A percentile compares a stretch with the other conserved stretches of the same genome.
Evolutionary conservation across 2,888 invertebrate genomes (phyloP).

Genomic region (Parnassius smintheus): DNA sequence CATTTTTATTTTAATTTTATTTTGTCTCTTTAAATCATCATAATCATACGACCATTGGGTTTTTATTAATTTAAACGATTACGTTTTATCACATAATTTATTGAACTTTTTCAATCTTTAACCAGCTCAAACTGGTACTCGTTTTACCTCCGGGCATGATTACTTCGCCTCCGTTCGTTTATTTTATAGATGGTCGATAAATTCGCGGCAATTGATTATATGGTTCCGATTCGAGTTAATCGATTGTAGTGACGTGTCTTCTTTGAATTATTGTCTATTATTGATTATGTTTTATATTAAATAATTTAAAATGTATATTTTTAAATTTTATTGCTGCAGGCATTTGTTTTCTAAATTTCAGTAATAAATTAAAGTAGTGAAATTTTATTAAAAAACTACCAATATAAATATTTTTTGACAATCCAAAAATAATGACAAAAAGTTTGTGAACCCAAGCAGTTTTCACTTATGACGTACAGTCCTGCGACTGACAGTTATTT

Average conservation of each 20-base stretch:
- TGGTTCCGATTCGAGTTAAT: conserved; percentile 22
- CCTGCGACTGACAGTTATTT: no score
- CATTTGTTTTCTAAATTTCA: conserved; percentile 12
- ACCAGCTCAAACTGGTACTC: conserved; percentile 9
- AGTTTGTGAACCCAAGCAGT: no score
- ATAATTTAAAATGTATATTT: conserved; percentile 22
- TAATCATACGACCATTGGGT: no score
- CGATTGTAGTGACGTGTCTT: conserved; percentile 13
- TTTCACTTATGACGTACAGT: no score
- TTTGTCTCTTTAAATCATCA: no score
- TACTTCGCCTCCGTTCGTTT: conserved; percentile 22
- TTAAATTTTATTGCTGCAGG: conserved; percentile 4
- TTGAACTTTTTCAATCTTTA: conserved; percentile 15
- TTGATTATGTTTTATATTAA: conserved; percentile 16
- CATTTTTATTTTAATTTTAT: no score
- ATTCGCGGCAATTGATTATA: conserved; percentile 26
- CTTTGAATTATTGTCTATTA: conserved; percentile 20
- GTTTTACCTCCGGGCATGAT: conserved; percentile 16
- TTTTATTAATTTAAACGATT: no score
- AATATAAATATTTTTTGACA: no score
- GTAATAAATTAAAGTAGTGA: conserved; percentile 9
- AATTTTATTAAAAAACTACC: no score
- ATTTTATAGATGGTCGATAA: conserved; percentile 23
- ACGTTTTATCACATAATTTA: conserved; percentile 5
- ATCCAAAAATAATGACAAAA: no score